These are phyloP conservation scores for Nothoprocta perdicaria DNA, from an alignment of 2,113 vertebrate genomes.

Conservation along the genomic window DNA sequence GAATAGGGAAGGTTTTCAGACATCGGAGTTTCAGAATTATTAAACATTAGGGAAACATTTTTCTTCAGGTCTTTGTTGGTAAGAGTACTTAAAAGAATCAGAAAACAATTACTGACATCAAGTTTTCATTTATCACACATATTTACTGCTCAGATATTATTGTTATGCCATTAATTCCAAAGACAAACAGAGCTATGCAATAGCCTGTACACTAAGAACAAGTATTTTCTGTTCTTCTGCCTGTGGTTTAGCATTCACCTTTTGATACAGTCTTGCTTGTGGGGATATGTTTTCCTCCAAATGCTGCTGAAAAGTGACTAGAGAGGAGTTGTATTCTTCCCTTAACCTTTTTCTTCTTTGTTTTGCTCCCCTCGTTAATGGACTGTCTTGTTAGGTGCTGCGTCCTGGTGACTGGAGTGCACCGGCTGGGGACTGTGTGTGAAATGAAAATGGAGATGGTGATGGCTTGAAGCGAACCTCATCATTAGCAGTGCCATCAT, in stretches of 20 bases:
- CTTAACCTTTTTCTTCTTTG: neutral
- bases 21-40: neutral
- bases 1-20: neutral
- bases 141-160: neutral
- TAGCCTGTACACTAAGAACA: neutral
- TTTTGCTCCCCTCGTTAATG: neutral
- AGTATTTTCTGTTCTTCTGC: neutral
- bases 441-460: constrained; percentile 20
- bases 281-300: neutral
- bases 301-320: neutral
- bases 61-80: neutral
- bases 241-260: neutral
- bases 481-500: neutral
- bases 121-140: neutral
- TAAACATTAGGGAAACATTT: neutral
- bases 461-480: neutral
- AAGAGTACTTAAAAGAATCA: neutral
- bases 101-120: neutral
- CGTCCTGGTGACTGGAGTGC: neutral
- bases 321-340: neutral
- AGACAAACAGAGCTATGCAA: neutral
- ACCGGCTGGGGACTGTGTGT: neutral
- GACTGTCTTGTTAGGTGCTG: neutral
- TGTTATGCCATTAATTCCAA: neutral
- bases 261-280: neutral